Percentiles rank a stretch among this genome's conserved stretches.
phyloP scores from a whole-genome alignment of 2,113 vertebrate species.

The Machaerirhynchus nigripectus region DNA sequence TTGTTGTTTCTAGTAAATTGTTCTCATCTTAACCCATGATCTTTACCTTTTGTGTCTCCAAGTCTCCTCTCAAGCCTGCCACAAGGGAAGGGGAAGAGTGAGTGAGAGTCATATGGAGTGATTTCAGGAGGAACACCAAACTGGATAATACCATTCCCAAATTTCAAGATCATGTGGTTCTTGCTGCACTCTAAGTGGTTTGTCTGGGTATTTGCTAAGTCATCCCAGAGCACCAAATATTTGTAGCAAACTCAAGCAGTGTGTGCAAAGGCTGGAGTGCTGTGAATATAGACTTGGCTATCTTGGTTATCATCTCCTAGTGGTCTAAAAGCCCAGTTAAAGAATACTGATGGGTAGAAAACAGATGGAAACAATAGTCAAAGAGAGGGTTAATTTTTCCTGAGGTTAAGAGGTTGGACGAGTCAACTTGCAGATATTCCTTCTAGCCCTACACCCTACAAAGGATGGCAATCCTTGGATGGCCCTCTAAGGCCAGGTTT shows the following conservation, averaged over 20 bases:
- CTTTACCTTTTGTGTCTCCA: not conserved
- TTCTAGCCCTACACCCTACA: not conserved
- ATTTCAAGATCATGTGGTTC: not conserved
- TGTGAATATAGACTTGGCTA: not conserved
- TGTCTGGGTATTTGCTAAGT: not conserved
- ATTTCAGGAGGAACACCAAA: not conserved
- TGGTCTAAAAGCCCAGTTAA: not conserved
- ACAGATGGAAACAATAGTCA: not conserved
- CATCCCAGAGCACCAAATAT: not conserved
- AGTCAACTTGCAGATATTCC: not conserved
- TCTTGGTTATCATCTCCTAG: not conserved
- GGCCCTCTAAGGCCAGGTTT: not conserved
- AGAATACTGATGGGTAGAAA: not conserved
- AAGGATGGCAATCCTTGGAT: not conserved
- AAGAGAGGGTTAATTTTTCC: not conserved
- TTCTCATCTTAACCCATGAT: not conserved
- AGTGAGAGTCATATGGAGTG: fast-evolving
- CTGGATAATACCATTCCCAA: not conserved
- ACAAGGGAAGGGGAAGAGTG: not conserved
- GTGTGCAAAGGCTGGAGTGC: not conserved
- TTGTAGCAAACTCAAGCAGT: not conserved
- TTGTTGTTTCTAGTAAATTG: not conserved
- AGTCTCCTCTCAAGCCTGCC: not conserved
- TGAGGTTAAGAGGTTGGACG: not conserved
- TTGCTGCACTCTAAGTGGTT: not conserved